Base-by-base conservation (phyloP, 1,140 invertebrate genomes). In the Danaus melanippus region DNA sequence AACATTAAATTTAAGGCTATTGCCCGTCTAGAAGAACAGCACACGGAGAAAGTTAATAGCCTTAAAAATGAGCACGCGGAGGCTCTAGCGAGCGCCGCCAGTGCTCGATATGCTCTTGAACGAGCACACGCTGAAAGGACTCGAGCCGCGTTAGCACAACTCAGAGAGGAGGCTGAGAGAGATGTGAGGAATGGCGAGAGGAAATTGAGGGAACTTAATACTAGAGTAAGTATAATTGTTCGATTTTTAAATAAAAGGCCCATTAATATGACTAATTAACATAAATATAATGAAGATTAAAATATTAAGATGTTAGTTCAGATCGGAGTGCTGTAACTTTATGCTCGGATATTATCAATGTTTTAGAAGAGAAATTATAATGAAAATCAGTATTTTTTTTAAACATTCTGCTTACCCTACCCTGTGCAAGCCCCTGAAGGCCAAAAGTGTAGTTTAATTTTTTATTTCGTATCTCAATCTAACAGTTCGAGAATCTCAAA, bases 401-500 rank as follows among this genome's bases (percentile, higher is more conserved):
- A 7, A 10, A 10, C n/a, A n/a, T n/a, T n/a, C n/a, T n/a, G n/a
- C n/a, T n/a, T n/a, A n/a, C n/a, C n/a, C n/a, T n/a, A n/a, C 1
- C 7, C n/a, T n/a, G n/a, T n/a, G n/a, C n/a, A n/a, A n/a, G n/a
- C n/a, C n/a, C n/a, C n/a, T n/a, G n/a, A n/a, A n/a, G n/a, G n/a
- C 9, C 7, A 7, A 2, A 12, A n/a, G 12, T 44, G 4, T 44
- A n/a, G 5, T 44, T 44, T 6, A n/a, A n/a, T 44, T 44, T 44
- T 12, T 43, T 12, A 43, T 43, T 2, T 12, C 11, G 2, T 44
- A n/a, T 44, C 43, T 44, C 42, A 10, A 43, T 44, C 0, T 44
- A 59, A 5, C 71, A 88, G 85, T 79, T 85, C 43, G 85, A 88
- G 46, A 85, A 78, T 47, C 64, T 88, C 0, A 87, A 87, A 70